phyloP scores from a whole-genome alignment of 2,797 vertebrate species.

The Darevskia mixta region DNA sequence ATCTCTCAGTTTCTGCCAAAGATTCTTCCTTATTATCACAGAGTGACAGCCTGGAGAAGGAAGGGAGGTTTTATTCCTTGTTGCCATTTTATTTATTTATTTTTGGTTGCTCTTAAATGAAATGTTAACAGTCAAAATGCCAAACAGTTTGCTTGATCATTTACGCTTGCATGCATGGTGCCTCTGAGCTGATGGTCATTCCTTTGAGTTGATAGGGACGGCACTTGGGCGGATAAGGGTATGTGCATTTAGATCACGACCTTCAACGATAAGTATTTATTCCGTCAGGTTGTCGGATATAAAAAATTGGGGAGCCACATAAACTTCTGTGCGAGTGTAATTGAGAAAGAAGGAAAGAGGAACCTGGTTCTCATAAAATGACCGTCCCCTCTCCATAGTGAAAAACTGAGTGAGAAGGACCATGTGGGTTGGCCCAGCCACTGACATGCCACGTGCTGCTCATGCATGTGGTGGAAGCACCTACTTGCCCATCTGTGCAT shows the following conservation, averaged over 20 bases:
- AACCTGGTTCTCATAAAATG: no score
- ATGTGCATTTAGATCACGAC: background rate
- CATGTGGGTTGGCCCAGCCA: background rate
- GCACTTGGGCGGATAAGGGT: background rate
- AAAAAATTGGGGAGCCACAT: background rate
- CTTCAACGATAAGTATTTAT: background rate
- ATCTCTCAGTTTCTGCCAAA: conserved; percentile 25
- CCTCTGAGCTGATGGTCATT: background rate
- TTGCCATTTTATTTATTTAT: background rate
- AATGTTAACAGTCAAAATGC: background rate
- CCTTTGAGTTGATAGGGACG: background rate
- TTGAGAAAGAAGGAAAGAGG: background rate
- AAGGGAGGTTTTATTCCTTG: background rate
- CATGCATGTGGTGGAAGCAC: no score
- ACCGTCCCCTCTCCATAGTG: background rate
- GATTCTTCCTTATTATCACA: background rate
- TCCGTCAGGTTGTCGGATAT: background rate
- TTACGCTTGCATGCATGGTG: background rate
- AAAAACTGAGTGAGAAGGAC: background rate
- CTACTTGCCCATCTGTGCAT: no score
- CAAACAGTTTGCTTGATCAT: background rate
- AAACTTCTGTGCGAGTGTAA: no score
- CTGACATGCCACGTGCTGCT: no score
- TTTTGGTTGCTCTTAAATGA: conserved; percentile 3
- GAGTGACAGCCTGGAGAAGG: background rate